Conservation (phyloP, 2,888 invertebrate genomes). For the Tyria jacobaeae region DNA sequence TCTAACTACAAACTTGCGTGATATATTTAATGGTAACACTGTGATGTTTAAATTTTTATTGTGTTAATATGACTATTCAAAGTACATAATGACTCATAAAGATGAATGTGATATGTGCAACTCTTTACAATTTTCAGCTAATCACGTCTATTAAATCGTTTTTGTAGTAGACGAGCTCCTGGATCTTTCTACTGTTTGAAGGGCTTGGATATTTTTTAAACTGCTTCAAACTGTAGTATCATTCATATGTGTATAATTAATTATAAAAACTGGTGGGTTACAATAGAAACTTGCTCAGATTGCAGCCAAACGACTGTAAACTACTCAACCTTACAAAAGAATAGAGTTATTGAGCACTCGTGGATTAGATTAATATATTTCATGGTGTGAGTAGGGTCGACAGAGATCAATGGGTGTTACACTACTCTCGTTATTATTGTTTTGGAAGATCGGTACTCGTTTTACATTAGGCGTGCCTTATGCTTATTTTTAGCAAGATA, state of each 20-base stretch:
- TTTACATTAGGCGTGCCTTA: too few species aligned
- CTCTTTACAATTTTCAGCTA: too few species aligned
- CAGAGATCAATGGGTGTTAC: neutral
- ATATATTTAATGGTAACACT: neutral
- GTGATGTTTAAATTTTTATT: neutral
- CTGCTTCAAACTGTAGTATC: too few species aligned
- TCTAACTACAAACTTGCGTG: constrained; percentile 3
- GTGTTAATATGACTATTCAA: neutral
- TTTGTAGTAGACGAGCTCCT: neutral
- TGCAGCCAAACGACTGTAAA: neutral
- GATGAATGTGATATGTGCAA: too few species aligned
- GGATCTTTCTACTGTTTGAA: too few species aligned
- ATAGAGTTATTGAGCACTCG: neutral
- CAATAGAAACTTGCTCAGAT: too few species aligned
- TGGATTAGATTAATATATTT: neutral
- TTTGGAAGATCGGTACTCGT: too few species aligned
- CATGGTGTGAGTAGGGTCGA: neutral
- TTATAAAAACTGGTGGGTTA: too few species aligned
- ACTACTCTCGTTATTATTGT: neutral
- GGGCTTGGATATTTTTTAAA: too few species aligned
- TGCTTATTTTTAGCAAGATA: too few species aligned
- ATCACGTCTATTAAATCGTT: neutral
- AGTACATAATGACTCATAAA: neutral
- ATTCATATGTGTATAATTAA: too few species aligned
- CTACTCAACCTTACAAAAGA: neutral